Conservation (phyloP, 2,113 vertebrate species). For the Spheniscus mendiculus region DNA sequence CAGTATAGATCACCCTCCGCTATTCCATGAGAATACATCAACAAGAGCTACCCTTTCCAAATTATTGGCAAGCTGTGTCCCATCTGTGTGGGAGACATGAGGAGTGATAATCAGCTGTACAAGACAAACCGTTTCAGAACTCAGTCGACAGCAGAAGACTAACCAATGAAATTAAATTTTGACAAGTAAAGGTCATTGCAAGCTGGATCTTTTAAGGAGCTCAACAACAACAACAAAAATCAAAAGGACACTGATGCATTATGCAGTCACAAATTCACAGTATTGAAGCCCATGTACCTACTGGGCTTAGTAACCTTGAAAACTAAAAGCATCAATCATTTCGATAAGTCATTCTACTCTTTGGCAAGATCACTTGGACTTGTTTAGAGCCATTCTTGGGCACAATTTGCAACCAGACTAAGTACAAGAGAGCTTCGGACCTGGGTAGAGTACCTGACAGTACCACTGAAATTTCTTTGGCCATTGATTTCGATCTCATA, state of each 20-base stretch:
- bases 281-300: neutral
- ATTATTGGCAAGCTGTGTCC: accelerated
- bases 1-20: accelerated
- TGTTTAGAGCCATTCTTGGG: neutral
- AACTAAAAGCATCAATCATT: neutral
- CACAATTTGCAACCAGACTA: neutral
- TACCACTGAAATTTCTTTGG: neutral
- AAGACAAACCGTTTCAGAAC: neutral
- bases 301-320: neutral
- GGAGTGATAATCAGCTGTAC: neutral
- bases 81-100: neutral
- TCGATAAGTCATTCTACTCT: neutral
- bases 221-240: neutral
- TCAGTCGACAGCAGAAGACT: neutral
- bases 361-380: neutral
- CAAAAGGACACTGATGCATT: neutral
- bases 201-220: neutral
- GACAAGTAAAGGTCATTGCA: neutral
- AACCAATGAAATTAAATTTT: neutral
- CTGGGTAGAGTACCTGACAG: neutral
- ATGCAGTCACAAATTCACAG: neutral
- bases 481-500: accelerated
- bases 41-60: neutral
- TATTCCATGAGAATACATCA: accelerated
- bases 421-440: neutral